phyloP scores from a whole-genome alignment of 2,113 vertebrate genomes.

The Brachyhypopomus occidentalis region DNA sequence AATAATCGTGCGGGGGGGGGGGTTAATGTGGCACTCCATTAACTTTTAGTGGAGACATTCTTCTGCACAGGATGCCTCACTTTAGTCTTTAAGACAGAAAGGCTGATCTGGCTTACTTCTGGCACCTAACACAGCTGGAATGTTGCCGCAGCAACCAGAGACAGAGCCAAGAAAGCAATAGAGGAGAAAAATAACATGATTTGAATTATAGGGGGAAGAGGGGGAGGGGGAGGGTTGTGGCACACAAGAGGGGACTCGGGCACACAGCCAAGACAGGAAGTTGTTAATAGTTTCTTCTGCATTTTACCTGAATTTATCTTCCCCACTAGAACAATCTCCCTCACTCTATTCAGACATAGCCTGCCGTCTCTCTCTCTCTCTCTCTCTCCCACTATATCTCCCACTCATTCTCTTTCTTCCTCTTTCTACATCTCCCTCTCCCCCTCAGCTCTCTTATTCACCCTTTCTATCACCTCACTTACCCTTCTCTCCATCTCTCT shows the following conservation, averaged over 20 bases:
- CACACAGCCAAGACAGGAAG: constrained; percentile 59
- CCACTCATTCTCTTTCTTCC: background rate
- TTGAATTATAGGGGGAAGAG: constrained; percentile 37
- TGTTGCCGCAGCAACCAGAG: constrained; percentile 51
- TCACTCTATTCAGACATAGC: constrained; percentile 1
- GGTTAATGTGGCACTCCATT: constrained; percentile 1
- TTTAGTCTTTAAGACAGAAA: constrained; percentile 20
- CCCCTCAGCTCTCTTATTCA: constrained; percentile 4
- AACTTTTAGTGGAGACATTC: constrained; percentile 30
- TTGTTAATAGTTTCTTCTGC: constrained; percentile 53
- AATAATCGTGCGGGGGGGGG: background rate
- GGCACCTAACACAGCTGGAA: constrained; percentile 2
- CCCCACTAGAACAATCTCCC: constrained; percentile 28
- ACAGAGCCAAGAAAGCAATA: constrained; percentile 21
- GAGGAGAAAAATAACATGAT: constrained; percentile 44
- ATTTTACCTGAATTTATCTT: constrained; percentile 55
- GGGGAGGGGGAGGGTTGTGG: background rate
- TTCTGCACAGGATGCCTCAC: constrained; percentile 11
- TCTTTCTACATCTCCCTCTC: background rate
- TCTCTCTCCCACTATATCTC: constrained; percentile 9
- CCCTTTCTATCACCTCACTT: background rate
- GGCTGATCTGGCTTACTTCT: constrained; percentile 10
- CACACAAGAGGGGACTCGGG: constrained; percentile 25
- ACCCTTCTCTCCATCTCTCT: constrained; percentile 7
- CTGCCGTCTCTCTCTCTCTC: constrained; percentile 13